phyloP scores from a whole-genome alignment of 2,797 vertebrate genomes.

The Enteromius anoplus region DNA sequence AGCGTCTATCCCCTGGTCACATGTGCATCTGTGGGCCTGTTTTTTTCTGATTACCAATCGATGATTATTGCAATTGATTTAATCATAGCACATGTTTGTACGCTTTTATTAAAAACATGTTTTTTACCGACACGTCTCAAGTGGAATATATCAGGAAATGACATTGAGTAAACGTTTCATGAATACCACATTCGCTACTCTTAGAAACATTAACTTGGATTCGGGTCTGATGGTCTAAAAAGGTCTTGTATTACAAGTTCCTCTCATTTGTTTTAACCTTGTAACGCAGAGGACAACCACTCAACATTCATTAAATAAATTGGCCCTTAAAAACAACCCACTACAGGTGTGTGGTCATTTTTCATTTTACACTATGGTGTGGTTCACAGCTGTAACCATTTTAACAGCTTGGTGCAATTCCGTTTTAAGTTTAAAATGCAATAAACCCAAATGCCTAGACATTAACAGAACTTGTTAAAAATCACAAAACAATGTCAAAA shows the following conservation, averaged over 20 bases:
- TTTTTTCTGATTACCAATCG: neutral
- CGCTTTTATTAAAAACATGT: neutral
- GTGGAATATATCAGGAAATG: neutral
- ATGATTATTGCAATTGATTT: neutral
- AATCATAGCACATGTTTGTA: neutral
- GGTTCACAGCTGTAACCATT: too few relatives aligned
- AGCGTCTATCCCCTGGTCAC: neutral
- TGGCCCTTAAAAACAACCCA: neutral
- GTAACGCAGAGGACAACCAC: neutral
- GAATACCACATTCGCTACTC: neutral
- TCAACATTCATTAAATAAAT: constrained; percentile 6
- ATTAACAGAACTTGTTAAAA: too few relatives aligned
- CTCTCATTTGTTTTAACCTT: neutral
- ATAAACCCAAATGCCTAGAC: neutral
- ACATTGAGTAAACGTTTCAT: neutral
- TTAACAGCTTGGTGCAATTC: neutral
- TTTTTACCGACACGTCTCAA: neutral
- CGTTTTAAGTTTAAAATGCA: neutral
- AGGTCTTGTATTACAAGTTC: neutral
- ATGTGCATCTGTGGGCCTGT: neutral
- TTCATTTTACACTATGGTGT: neutral
- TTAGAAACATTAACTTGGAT: neutral
- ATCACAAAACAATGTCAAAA: too few relatives aligned
- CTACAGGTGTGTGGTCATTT: neutral
- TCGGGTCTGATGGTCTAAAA: neutral